Base-by-base conservation (phyloP, 2,888 invertebrate genomes). In the Noctua janthina region DNA sequence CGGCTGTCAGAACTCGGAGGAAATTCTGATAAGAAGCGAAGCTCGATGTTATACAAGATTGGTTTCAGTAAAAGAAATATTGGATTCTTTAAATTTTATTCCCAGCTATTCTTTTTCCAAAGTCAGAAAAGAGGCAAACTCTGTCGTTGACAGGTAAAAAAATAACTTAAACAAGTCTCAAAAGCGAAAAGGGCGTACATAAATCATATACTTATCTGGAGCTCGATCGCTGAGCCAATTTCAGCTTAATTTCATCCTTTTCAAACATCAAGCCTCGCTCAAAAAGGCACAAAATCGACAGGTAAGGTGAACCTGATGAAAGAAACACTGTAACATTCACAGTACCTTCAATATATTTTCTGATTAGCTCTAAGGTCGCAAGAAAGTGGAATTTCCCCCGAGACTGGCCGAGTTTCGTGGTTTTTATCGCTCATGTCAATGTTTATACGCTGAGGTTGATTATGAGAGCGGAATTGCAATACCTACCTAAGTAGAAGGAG, bases 301-400 rank as follows among this genome's bases (percentile, higher is more conserved):
- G 71, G 76, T 70, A 75, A 76, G 78, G 78, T 78, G 87, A 78
- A 89, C 87, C 87, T 90, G 90, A 89, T 89, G 88, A 89, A 90
- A 90, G 84, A 88, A 90, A 91, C 84, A 79, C 83, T 75, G 68
- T 84, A 67, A 83, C 81, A 64, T 86, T 78, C 69, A 68, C 71
- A 66, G 62, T 51, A 74, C 86, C 88, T 86, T 83, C 90, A 88
- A 89, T 91, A 86, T 83, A 83, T 92, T 91, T 92, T 92, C 88
- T 93, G 91, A 93, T 93, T 92, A 93, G 89, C 87, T 91, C 87
- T 84, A 90, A 90, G 91, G 91, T 90, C 88, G 86, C 88, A 90
- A 90, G 91, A 87, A 92, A 90, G 88, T 90, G 90, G 89, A 93
- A 94, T 94, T 94, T 94, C 94, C 94, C 94, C 73, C 1, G 93